Base-by-base conservation (phyloP, 2,888 invertebrate species). In the Pocota personata region DNA sequence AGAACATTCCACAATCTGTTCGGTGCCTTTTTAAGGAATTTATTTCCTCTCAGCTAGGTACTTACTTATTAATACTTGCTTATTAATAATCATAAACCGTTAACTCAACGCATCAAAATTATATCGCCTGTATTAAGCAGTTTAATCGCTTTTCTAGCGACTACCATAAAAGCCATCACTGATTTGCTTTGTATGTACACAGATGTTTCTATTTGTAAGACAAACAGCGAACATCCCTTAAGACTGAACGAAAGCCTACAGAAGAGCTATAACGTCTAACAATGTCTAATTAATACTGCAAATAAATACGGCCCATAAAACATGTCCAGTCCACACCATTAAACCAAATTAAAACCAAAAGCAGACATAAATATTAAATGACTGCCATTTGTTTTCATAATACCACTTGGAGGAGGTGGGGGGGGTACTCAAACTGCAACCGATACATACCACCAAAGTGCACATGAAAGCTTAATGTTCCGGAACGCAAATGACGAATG, bases 401-500 rank as follows among this genome's bases (percentile, higher is more conserved):
- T 10, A 21, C 21, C 46, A 19, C 14, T 43, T 14, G 5, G 1
- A 1, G 16, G 12, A 16, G 30, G 16, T 21, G 30, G 2, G 30
- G 50, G 48, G 27, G 50, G 48, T 4, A 55, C 35, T 57, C 12
- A 37, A 43, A 40, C 8, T 37, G 48, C 71, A 57, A 14, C 43
- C 24, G 27, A 69, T 57, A 40, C 12, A 69, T 32, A 27, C 43
- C 75, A 43, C 75, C 57, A 76, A 83, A 84, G 79, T 84, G 79
- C 79, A 79, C 75, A 79, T 79, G 66, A 75, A 84, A 79, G 64
- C 64, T 64, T 76, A 79, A 79, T 84, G 84, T 71, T 60, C 69
- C 64, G 84, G 64, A 62, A 84, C 64, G 58, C 67, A 66, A 84
- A 84, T 79, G 79, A 84, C 79, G 66, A 79, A 71, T 79, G 84